Conservation (phyloP, 2,797 vertebrate genomes). For the Galagoides demidoff region DNA sequence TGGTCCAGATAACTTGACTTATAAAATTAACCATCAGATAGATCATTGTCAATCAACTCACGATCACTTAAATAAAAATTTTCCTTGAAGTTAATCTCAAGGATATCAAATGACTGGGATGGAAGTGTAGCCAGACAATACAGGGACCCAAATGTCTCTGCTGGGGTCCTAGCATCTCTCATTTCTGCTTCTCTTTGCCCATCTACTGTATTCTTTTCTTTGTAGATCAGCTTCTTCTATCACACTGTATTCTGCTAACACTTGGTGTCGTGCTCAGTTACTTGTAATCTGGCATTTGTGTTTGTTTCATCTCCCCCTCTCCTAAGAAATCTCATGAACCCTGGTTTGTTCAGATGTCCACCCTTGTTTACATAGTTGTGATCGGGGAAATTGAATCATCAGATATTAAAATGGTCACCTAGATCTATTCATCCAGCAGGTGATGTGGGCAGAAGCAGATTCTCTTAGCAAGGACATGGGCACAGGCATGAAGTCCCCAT, state of each 20-base stretch:
- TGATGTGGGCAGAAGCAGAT: not conserved
- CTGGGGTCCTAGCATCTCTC: not conserved
- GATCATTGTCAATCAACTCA: not conserved
- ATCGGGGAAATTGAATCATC: conserved; percentile 3
- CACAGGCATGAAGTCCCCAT: not conserved
- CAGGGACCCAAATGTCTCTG: not conserved
- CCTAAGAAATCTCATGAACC: not conserved
- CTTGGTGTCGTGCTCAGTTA: not conserved
- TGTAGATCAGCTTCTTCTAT: not conserved
- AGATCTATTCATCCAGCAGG: not conserved
- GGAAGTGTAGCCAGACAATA: not conserved
- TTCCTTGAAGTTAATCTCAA: not conserved
- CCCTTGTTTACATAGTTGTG: not conserved
- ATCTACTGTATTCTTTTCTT: not conserved
- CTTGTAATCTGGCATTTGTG: not conserved
- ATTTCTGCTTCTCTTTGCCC: not conserved
- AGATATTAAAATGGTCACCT: not conserved
- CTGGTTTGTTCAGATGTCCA: not conserved
- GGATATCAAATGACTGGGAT: not conserved
- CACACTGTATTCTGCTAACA: not conserved
- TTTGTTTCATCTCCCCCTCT: not conserved
- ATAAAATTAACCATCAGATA: not conserved
- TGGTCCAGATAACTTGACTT: not conserved
- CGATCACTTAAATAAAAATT: not conserved
- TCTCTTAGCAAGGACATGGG: not conserved